Evolutionary conservation across 2,797 vertebrate species (phyloP).

Genomic region (Parauchenoglanis punctatus): DNA sequence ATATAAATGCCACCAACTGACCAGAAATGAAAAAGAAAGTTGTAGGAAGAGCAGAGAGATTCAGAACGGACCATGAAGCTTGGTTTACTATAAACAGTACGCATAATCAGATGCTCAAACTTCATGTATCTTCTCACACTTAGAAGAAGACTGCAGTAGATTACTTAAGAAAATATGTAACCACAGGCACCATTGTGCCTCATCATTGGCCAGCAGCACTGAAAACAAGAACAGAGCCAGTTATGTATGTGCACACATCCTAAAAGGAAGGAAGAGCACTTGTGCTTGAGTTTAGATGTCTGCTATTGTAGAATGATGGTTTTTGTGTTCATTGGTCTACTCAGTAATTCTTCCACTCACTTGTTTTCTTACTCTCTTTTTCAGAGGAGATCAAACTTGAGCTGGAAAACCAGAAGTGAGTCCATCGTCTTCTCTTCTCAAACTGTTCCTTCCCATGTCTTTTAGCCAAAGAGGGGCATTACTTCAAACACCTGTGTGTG

Average conservation of each 20-base stretch:
- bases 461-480: not conserved
- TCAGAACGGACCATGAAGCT: not conserved
- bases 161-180: not conserved
- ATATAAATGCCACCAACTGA: not conserved
- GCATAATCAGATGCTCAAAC: not conserved
- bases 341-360: no score
- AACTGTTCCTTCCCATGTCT: not conserved
- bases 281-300: not conserved
- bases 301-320: not conserved
- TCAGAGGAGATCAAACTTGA: conserved; percentile 97
- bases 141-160: not conserved
- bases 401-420: conserved; percentile 93
- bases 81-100: not conserved
- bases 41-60: not conserved
- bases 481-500: not conserved
- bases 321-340: not conserved
- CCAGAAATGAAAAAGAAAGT: not conserved
- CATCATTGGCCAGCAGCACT: not conserved
- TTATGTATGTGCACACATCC: not conserved
- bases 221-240: not conserved
- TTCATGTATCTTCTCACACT: not conserved
- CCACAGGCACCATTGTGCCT: not conserved
- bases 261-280: not conserved
- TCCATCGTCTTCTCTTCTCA: conserved; percentile 38
- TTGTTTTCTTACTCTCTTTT: conserved; percentile 45